A percentile compares a stretch with the other conserved stretches of the same genome.
phyloP scores from a whole-genome alignment of 1,140 invertebrate species.

The Ceratina japonica region DNA sequence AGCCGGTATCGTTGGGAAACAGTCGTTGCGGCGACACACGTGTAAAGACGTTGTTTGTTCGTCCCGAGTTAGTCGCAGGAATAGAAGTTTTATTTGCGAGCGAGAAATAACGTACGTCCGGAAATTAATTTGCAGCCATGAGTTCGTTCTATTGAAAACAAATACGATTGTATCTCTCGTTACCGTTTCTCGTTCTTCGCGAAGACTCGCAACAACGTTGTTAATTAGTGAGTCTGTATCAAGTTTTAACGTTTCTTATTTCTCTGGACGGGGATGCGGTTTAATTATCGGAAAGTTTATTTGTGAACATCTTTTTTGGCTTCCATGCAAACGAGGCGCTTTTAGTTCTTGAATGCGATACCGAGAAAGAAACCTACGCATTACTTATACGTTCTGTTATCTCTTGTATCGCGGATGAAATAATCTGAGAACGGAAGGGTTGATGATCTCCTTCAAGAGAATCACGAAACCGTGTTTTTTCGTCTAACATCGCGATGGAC shows the following conservation, averaged over 20 bases:
- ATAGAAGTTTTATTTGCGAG: background rate
- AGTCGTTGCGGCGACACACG: background rate
- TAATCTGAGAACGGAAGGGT: background rate
- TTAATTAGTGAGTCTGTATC: background rate
- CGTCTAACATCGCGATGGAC: background rate
- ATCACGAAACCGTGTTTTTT: background rate
- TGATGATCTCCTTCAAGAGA: too few relatives aligned
- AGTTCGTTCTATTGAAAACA: background rate
- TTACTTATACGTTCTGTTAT: too few relatives aligned
- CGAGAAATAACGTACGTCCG: background rate
- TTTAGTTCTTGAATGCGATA: too few relatives aligned
- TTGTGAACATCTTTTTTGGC: background rate
- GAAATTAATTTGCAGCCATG: slow-evolving; percentile 14
- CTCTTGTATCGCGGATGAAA: background rate
- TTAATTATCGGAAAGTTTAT: background rate
- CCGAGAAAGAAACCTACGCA: too few relatives aligned
- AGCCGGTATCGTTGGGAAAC: background rate
- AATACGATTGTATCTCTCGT: background rate
- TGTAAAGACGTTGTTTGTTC: slow-evolving; percentile 1
- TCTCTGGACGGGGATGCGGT: background rate
- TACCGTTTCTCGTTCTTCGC: background rate
- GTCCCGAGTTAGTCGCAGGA: background rate
- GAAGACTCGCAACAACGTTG: background rate
- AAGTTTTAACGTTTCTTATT: background rate
- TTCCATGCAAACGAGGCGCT: background rate